phyloP scores from a whole-genome alignment of 2,797 vertebrate genomes.

The Sphenopsis melanotis region DNA sequence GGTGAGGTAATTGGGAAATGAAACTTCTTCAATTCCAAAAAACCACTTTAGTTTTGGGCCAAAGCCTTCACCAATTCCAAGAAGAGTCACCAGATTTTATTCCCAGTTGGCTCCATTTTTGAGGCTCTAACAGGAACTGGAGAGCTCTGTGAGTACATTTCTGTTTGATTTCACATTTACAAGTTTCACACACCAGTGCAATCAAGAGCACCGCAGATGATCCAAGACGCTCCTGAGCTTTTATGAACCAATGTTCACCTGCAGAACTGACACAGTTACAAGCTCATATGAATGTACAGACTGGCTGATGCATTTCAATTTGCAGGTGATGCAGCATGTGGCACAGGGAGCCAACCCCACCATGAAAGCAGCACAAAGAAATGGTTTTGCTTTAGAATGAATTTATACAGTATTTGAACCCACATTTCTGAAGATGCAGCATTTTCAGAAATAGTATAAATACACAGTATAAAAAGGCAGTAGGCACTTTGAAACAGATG shows the following conservation, averaged over 20 bases:
- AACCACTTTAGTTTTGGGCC: background rate
- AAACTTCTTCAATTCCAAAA: background rate
- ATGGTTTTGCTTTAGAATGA: conserved; percentile 49
- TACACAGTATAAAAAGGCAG: conserved; percentile 12
- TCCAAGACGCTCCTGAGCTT: background rate
- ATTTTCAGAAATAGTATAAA: conserved; percentile 57
- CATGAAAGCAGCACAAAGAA: conserved; percentile 39
- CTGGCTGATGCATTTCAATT: background rate
- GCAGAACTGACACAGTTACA: conserved; percentile 45
- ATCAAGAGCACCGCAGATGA: background rate
- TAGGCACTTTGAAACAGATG: background rate
- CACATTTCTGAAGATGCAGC: conserved; percentile 50
- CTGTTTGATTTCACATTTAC: background rate
- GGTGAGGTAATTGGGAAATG: background rate
- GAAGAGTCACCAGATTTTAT: background rate
- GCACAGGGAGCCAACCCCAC: conserved; percentile 13
- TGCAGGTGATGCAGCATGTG: background rate
- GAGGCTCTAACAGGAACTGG: background rate
- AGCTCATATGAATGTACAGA: background rate
- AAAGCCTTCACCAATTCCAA: background rate
- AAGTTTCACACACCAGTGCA: background rate
- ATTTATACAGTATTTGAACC: background rate
- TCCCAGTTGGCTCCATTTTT: background rate
- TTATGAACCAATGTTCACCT: background rate
- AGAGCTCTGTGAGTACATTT: background rate